Evolutionary conservation across 2,888 invertebrate genomes (phyloP), one percentile per base, ranked within the genome.

Genomic region (Caenorhabditis drosophilae): DNA sequence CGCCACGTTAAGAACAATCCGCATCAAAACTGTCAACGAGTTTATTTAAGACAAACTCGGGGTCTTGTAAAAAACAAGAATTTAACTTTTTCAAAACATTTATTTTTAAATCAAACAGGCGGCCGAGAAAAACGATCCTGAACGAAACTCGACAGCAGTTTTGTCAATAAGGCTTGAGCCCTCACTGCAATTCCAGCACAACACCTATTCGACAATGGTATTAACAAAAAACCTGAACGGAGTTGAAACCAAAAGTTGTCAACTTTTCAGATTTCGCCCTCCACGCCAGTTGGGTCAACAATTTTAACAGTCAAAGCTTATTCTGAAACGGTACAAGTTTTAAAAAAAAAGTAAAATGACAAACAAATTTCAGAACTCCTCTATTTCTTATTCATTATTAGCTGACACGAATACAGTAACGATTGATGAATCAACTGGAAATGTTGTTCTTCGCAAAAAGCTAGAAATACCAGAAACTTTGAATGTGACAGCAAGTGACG

Each of bases 81-180:
- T n/a, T n/a, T n/a, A n/a, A n/a, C n/a, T n/a, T n/a, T n/a, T n/a
- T n/a, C n/a, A n/a, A n/a, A n/a, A n/a, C n/a, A n/a, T n/a, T n/a
- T n/a, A n/a, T n/a, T n/a, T n/a, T n/a, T n/a, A n/a, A n/a, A n/a
- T n/a, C n/a, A n/a, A n/a, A n/a, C 59, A 80, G 80, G 80, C 80
- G 0, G 47, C 58, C 15, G 76, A 80, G 51, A 63, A 55, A 23
- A 70, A 78, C 15, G 63, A 76, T 27, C 73, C 64, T 1, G 79
- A 79, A 31, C 57, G 73, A 26, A 73, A 69, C 27, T 66, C 79
- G 7, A 73, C 75, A 1, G 76, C 80, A 0, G 67, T 79, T 22
- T 31, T 80, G 22, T 53, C 60, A 16, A 55, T 74, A 3, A 49
- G 72, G 16, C 55, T 73, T 2, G 61, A 64, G 38, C 51, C 72